Evolutionary conservation across 2,797 vertebrate species (phyloP).

Genomic region (Smutsia gigantea): DNA sequence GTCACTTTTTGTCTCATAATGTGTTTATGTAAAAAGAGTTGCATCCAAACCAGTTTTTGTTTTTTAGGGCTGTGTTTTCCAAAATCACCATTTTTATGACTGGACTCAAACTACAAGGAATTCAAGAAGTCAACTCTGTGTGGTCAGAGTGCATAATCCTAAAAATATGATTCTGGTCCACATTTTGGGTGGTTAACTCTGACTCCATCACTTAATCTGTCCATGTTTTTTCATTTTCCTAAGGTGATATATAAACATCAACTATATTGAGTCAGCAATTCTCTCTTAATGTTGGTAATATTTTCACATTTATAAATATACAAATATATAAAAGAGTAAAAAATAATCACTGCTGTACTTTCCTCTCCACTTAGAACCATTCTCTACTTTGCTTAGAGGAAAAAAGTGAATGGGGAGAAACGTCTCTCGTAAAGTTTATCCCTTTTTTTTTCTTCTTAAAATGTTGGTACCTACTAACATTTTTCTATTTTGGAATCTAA

Average conservation of each 20-base stretch:
- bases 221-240: not conserved
- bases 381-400: not conserved
- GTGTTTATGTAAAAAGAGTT: not conserved
- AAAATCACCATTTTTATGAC: not conserved
- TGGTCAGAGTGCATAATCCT: not conserved
- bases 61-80: not conserved
- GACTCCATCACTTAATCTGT: not conserved
- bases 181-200: not conserved
- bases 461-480: not conserved
- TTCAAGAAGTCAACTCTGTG: not conserved
- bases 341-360: not conserved
- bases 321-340: not conserved
- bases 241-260: not conserved
- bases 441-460: not conserved
- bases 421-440: not conserved
- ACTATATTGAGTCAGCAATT: not conserved
- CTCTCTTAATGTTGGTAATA: not conserved
- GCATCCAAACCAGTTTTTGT: not conserved
- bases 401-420: not conserved
- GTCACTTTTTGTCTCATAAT: not conserved
- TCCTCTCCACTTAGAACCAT: not conserved
- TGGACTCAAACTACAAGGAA: not conserved
- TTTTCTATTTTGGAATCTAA: not conserved
- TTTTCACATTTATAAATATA: not conserved
- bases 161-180: not conserved